Conservation (phyloP, 2,797 vertebrate species). For the Falco naumanni region DNA sequence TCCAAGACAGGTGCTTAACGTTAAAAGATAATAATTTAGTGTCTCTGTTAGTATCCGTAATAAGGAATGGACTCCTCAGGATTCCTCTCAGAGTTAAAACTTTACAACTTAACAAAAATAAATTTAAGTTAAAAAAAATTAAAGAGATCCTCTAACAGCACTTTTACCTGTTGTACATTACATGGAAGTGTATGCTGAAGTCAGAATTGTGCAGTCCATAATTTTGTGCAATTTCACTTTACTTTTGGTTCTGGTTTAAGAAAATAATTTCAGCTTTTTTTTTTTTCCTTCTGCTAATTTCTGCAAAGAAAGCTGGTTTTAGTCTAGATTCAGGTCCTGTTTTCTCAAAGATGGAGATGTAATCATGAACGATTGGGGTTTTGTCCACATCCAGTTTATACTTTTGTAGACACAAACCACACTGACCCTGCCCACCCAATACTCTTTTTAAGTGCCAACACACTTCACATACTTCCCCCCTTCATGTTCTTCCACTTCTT, state of each 20-base stretch:
- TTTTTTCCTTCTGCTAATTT: background rate
- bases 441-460: background rate
- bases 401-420: no score
- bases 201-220: background rate
- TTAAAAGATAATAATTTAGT: background rate
- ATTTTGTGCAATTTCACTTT: background rate
- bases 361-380: background rate
- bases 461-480: no score
- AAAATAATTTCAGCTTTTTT: background rate
- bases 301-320: background rate
- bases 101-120: background rate
- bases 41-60: background rate
- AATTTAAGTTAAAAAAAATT: background rate
- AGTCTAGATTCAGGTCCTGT: background rate
- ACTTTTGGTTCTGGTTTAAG: background rate
- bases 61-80: background rate
- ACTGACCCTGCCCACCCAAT: background rate
- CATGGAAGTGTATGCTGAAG: background rate
- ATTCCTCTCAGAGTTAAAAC: background rate
- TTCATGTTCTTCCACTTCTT: background rate
- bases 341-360: background rate
- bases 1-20: background rate
- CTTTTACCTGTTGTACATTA: background rate
- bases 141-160: background rate
- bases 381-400: background rate